Base-by-base conservation (phyloP, 1,140 invertebrate genomes). In the Hyphantria cunea region DNA sequence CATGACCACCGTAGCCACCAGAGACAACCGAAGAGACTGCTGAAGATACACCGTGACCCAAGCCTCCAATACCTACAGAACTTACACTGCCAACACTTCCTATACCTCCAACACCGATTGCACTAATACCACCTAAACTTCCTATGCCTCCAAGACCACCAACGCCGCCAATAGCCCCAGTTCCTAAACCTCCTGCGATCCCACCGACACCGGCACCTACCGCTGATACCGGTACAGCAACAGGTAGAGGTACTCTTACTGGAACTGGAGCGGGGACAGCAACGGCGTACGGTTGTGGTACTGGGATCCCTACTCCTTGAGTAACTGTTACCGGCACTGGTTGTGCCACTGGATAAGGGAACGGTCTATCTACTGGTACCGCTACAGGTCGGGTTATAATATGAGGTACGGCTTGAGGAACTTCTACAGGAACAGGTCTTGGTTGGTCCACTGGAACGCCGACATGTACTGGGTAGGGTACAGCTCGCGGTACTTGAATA, bases 301-400 rank as follows among this genome's bases (percentile, higher is more conserved):
- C 86, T n/a, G 86, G 86, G 6, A 85, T 82, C 8, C 77, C 80
- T 0, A 91, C 86, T n/a, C 81, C 77, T 50, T 89, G 86, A 0
- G 84, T 86, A 0, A 89, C 68, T 0, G 80, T 82, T 0, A 89
- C 83, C 7, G 86, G 88, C 5, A 89, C 82, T 0, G 88, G 85
- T 7, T 89, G 86, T 13, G 86, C 74, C 0, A 86, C 72, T 0
- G 86, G 81, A 11, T 82, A 74, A 6, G 86, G 78, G 17, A 82
- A 80, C 0, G 88, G 86, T 32, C 86, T 54, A 44, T 90, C 76
- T 0, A 90, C 65, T 11, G 88, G 84, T 7, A 90, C 80, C 0
- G 88, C 84, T 0, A 84, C 56, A 0, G 85, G 86, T 17, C 86
- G 69, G 1, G 75, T 64, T 15, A 90, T 71, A 0, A 84, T 61